phyloP scores from a whole-genome alignment of 2,113 vertebrate genomes.

The Gorsachius goisagi region DNA sequence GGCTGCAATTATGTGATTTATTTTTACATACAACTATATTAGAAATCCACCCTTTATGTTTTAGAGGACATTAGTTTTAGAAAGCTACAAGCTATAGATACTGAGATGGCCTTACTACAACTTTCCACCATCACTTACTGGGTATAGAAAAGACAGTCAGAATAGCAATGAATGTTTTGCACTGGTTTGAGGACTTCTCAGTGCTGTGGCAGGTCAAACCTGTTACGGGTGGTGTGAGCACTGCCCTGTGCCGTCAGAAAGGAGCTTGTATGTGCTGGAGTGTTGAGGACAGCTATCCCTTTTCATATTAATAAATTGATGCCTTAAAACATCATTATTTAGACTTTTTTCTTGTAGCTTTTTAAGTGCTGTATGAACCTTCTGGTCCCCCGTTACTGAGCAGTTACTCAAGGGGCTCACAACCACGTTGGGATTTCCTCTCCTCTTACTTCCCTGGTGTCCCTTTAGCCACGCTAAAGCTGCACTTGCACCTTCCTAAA shows the following conservation, averaged over 20 bases:
- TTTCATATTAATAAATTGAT: background rate
- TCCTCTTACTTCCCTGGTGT: background rate
- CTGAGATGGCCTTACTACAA: background rate
- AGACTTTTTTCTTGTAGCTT: background rate
- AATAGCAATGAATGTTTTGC: background rate
- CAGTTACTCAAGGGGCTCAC: rapidly evolving
- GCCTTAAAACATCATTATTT: background rate
- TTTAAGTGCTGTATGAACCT: rapidly evolving
- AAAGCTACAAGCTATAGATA: background rate
- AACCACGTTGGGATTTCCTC: rapidly evolving
- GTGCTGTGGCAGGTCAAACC: background rate
- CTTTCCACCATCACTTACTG: background rate
- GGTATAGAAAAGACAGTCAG: background rate
- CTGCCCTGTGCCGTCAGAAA: background rate
- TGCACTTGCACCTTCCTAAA: background rate
- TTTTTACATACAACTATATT: background rate
- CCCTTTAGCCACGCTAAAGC: background rate
- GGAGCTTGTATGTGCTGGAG: background rate
- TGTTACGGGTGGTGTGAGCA: background rate
- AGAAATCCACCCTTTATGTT: background rate
- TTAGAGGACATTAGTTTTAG: background rate
- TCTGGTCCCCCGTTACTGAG: background rate
- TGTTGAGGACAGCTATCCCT: background rate
- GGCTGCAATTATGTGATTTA: background rate
- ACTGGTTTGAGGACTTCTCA: background rate